Evolutionary conservation across 2,888 invertebrate genomes (phyloP), one percentile per base, ranked within the genome.

Genomic region (Tenthredo amoena): DNA sequence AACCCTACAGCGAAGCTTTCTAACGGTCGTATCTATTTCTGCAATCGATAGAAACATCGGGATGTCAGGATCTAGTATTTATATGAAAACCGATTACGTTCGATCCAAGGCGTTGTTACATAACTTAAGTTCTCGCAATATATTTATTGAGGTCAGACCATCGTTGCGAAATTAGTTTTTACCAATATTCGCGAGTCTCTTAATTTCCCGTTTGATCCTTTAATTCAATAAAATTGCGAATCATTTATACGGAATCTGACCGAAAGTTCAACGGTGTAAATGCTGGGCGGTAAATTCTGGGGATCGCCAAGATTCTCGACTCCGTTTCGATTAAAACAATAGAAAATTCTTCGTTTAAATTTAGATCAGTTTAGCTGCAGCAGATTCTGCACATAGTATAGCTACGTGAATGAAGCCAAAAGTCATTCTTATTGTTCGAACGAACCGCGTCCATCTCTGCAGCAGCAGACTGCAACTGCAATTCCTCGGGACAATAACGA

Each of bases 371-470:
- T 18, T 12, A 34, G 34, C 68, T 68, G 34, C 26, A 10, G 62
- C 21, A 76, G 50, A 50, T 31, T n/a, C 40, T 74, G 40, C 72
- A 43, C 21, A 72, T 7, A 26, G 21, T n/a, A 47, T 47, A 21
- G 43, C 26, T 47, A 71, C 37, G 77, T 77, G 77, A 77, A 77
- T 77, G 77, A 55, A 50, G 31, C 77, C 55, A 50, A 74, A 40
- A 50, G 77, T 55, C 77, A 77, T 77, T 77, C 77, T 77, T 15
- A 77, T 77, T 76, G 47, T 76, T 62, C 62, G 12, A 62, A 12
- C 26, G 26, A 62, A 12, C 62, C 26, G 26, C 10, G 18, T 18
- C 15, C 18, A 6, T 68, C 34, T 34, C 72, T 43, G 72, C 40
- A 21, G 40, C 43, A 43, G 43, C 77, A 18, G 10, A 9, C 77